Conservation (phyloP, 2,888 invertebrate species). For the Melangyna quadrimaculata region DNA sequence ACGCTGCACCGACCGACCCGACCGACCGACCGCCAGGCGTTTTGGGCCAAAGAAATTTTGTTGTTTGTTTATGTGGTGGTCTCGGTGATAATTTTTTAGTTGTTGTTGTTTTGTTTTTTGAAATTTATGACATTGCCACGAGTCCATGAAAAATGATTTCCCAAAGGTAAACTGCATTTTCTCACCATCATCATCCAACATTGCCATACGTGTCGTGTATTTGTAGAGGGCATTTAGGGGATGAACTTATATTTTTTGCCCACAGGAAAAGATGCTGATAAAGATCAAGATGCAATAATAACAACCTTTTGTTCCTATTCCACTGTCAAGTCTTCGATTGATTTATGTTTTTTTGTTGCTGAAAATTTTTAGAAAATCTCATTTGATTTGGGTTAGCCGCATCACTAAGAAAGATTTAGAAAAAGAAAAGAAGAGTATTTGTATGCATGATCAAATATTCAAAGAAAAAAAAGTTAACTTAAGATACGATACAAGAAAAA, state of each 20-base stretch:
- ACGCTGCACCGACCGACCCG: constrained; percentile 52
- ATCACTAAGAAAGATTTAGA: neutral
- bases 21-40: constrained; percentile 38
- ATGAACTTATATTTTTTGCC: constrained; percentile 29
- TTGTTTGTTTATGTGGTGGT: constrained; percentile 40
- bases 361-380: constrained; percentile 11
- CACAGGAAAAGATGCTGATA: constrained; percentile 51
- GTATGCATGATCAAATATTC: constrained; percentile 65
- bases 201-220: too few relatives aligned
- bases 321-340: constrained; percentile 45
- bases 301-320: neutral
- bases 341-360: constrained; percentile 60
- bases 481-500: neutral
- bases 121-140: constrained; percentile 71
- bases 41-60: constrained; percentile 64
- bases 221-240: constrained; percentile 60
- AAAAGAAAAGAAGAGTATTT: constrained; percentile 29
- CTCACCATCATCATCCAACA: constrained; percentile 72
- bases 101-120: constrained; percentile 46
- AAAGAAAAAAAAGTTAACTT: neutral
- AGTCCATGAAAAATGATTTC: constrained; percentile 46
- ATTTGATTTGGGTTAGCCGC: constrained; percentile 42
- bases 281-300: constrained; percentile 43
- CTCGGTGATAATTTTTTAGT: constrained; percentile 36
- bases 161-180: constrained; percentile 41